Base-by-base conservation (phyloP, 2,888 invertebrate species). In the Pollenia griseotomentosa region DNA sequence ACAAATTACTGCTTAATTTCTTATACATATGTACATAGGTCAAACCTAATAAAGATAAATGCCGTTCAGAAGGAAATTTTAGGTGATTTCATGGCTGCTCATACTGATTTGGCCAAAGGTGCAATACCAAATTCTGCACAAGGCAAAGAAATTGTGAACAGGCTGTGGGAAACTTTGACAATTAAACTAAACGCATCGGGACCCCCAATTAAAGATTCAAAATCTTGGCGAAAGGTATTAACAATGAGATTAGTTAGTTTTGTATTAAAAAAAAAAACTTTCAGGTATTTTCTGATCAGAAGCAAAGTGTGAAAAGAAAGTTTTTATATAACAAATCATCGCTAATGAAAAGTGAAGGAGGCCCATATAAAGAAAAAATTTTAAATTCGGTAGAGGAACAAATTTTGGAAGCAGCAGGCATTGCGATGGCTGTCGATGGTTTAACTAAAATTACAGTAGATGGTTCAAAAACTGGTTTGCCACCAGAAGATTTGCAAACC, bases 31-130 rank as follows among this genome's bases (percentile, higher is more conserved):
- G 6, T 33, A 33, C 33, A 33, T 33, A 33, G 33, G 33, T 33
- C 33, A 6, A 33, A 33, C 6, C 5, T 33, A 33, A 6, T 33
- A 33, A 33, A 33, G 6, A 33, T 33, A 33, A 33, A 33, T 33
- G 33, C 33, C 33, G 6, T 6, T 33, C 33, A 33, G 33, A 65
- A 65, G 46, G n/a, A 65, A 46, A 19, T 65, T 19, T 46, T 65
- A 8, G 61, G 33, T 40, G 61, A 61, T 6, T 66, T 48, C 53
- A 70, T 70, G 70, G n/a, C 53, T 2, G 53, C 53, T n/a, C 70
- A 53, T 16, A 70, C 9, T 16, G 53, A 70, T n/a, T 70, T 70
- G 16, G 65, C 65, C 65, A 65, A 65, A 65, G 65, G 65, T 46
- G 11, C 19, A 11, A 16, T 65, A n/a, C n/a, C n/a, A 40, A 70